Percentiles rank a stretch among this genome's conserved stretches.
Conservation (phyloP, 2,797 vertebrate species). For the Cossypha caffra region DNA sequence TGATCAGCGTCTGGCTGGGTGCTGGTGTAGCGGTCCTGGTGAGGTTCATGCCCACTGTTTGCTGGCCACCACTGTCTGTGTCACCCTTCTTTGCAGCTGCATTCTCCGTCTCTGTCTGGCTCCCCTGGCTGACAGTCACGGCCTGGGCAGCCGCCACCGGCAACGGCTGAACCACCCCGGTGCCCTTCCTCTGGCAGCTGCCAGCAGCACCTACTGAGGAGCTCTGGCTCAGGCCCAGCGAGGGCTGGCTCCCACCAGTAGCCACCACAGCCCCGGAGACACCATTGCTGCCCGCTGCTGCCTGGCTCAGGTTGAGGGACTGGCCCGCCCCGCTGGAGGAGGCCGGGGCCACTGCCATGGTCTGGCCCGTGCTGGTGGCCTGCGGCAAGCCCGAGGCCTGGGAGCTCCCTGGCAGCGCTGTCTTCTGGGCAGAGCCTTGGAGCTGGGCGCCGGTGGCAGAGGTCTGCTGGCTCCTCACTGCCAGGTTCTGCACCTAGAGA, state of each 20-base stretch:
- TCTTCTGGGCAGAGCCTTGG: constrained; percentile 74
- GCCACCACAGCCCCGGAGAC: constrained; percentile 71
- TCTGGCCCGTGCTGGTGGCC: constrained; percentile 64
- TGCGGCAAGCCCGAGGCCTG: constrained; percentile 70
- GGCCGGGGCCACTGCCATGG: constrained; percentile 70
- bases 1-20: constrained; percentile 83
- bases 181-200: constrained; percentile 78
- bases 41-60: constrained; percentile 82
- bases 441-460: constrained; percentile 74
- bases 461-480: constrained; percentile 87
- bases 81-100: constrained; percentile 81
- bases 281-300: constrained; percentile 64
- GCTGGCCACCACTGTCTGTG: constrained; percentile 70
- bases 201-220: constrained; percentile 40
- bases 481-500: constrained; percentile 93
- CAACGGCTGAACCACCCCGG: constrained; percentile 78
- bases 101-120: constrained; percentile 80
- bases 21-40: constrained; percentile 81
- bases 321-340: constrained; percentile 67
- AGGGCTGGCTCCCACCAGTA: constrained; percentile 60
- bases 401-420: constrained; percentile 70
- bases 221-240: constrained; percentile 64
- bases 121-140: constrained; percentile 80
- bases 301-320: constrained; percentile 80
- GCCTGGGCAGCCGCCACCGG: constrained; percentile 73